A percentile compares a stretch with the other conserved stretches of the same genome.
phyloP scores from a whole-genome alignment of 2,113 vertebrate genomes.

The Pardalotus punctatus region DNA sequence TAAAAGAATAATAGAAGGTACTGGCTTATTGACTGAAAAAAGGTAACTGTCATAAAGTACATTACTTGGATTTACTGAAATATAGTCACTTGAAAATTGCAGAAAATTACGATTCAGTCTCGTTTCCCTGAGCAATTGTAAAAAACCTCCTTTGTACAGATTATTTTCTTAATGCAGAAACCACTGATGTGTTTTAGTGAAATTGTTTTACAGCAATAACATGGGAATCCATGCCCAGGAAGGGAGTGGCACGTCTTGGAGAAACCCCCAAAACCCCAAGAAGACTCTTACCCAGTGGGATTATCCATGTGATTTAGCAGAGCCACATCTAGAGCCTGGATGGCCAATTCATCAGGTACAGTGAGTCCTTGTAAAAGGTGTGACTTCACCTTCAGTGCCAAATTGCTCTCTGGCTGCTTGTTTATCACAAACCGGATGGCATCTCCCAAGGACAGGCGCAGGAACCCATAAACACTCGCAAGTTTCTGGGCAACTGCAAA shows the following conservation, averaged over 20 bases:
- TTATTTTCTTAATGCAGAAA: not conserved
- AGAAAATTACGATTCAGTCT: not conserved
- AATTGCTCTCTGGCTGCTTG: conserved; percentile 70
- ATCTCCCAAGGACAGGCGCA: conserved; percentile 79
- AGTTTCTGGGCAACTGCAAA: conserved; percentile 87
- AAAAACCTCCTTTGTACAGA: not conserved
- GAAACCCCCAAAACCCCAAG: not conserved
- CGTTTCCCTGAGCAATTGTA: not conserved
- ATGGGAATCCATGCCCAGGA: not conserved
- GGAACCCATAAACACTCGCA: conserved; percentile 79
- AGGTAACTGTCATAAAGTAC: not conserved
- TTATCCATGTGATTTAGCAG: conserved; percentile 80
- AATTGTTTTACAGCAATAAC: not conserved
- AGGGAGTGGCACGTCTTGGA: not conserved
- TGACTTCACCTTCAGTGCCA: conserved; percentile 75
- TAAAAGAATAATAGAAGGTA: not conserved
- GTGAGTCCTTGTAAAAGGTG: conserved; percentile 80
- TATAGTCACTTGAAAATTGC: not conserved
- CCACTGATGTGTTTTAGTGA: not conserved
- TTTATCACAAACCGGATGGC: conserved; percentile 77
- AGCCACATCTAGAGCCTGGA: conserved; percentile 84
- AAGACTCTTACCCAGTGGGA: conserved; percentile 68
- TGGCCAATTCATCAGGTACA: conserved; percentile 85
- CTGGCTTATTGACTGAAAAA: not conserved
- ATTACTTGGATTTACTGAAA: not conserved